Evolutionary conservation across 2,113 vertebrate species (phyloP).

Genomic region (Hippocampus guttulatus): DNA sequence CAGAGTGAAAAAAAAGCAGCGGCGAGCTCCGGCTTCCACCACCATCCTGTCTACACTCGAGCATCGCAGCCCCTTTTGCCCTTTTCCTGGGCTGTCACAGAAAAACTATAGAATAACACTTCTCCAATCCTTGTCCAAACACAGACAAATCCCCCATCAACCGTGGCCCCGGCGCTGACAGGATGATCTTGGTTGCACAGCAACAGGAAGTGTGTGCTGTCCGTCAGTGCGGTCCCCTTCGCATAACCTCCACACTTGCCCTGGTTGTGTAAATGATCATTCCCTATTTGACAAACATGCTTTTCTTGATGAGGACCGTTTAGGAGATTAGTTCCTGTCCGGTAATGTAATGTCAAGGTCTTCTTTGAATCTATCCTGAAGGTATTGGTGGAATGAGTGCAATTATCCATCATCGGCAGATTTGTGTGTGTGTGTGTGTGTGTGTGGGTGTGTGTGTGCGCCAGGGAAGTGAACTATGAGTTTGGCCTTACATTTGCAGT

Average conservation of each 20-base stretch:
- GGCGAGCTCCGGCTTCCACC: conserved; percentile 43
- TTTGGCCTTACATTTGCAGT: conserved; percentile 91
- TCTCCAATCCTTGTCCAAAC: conserved; percentile 75
- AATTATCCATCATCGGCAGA: conserved; percentile 47
- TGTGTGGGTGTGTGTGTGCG: conserved; percentile 10
- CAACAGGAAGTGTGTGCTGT: conserved; percentile 69
- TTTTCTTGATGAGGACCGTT: conserved; percentile 40
- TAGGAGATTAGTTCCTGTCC: conserved; percentile 33
- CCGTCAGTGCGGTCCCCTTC: conserved; percentile 57
- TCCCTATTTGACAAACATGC: conserved; percentile 54
- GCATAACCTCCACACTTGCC: conserved; percentile 55
- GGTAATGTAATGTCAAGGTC: conserved; percentile 43
- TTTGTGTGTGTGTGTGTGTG: conserved; percentile 21
- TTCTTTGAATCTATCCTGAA: conserved; percentile 44
- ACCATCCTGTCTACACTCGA: conserved; percentile 66
- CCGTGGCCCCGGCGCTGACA: conserved; percentile 60
- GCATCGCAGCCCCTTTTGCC: conserved; percentile 58
- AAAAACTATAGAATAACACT: conserved; percentile 70
- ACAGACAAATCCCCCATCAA: conserved; percentile 69
- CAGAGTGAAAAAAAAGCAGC: conserved; percentile 61
- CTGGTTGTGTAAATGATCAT: conserved; percentile 56
- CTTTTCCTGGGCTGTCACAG: conserved; percentile 66
- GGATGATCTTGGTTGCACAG: conserved; percentile 65
- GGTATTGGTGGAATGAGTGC: conserved; percentile 45
- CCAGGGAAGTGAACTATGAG: conserved; percentile 5